Evolutionary conservation across 2,797 vertebrate species (phyloP), one percentile per base, ranked within the genome.

Genomic region (Orestias chungarensis): DNA sequence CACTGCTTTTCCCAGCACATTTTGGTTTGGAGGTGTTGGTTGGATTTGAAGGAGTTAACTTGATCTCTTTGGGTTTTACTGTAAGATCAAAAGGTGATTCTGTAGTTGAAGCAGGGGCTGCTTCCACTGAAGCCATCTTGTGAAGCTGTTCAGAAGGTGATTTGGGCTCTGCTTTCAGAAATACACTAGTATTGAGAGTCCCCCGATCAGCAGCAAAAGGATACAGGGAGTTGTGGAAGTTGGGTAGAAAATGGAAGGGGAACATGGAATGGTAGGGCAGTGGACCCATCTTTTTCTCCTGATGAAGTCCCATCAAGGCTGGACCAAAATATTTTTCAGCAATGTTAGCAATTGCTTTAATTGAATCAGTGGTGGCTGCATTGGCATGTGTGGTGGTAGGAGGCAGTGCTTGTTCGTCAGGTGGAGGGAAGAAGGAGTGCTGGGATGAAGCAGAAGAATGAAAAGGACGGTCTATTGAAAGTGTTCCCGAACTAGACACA

Each of bases 311-410:
- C 95, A 99, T 95, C 86, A 99, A 96, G 80, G 97, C 97, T 0
- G 98, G 96, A 43, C 98, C 98, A 40, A 99, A 99, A 91, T 99
- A 99, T 79, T 99, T 99, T 94, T 99, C 98, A 0, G 98, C 98
- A 6, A 99, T 99, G 86, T 97, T 99, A 14, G 98, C 98, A 0
- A 99, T 99, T 52, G 98, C 98, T 94, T 99, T 99, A 82, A 99
- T 99, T 38, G 98, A 99, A 94, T 99, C 98, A 27, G 97, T 97
- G 0, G 97, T 93, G 3, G 94, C 95, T 3, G 95, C 93, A 0
- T 95, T 88, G 25, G 96, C 86, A 15, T 92, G 84, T 68, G 82
- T 85, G 65, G 92, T 70, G 49, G 85, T 91, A 55, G 94, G 93
- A 0, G 96, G 96, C 35, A 99, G 95, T 64, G 97, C 95, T 92